Conservation (phyloP, 30 jellyfish, hydroid and myxozoan species). For the Cassiopea xamachana region DNA sequence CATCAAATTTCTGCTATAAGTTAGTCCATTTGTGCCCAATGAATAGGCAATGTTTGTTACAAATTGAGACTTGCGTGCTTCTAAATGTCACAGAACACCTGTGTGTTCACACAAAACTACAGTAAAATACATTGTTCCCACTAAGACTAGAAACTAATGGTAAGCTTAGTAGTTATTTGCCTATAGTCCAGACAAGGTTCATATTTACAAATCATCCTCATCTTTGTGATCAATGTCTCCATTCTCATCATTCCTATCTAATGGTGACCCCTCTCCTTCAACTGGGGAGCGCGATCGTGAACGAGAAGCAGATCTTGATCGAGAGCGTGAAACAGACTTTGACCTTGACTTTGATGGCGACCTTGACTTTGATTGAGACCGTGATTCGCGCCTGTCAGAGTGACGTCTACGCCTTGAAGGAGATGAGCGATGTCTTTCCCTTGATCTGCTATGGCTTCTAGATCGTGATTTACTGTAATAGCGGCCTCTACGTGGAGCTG, state of each 20-base stretch:
- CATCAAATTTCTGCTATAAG: too few species aligned
- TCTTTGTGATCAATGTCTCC: conserved; percentile 62
- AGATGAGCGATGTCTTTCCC: conserved; percentile 62
- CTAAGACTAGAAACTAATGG: too few species aligned
- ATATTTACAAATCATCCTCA: conserved; percentile 16
- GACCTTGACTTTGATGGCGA: conserved; percentile 67
- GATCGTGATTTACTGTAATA: conserved; percentile 71
- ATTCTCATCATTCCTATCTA: conserved; percentile 44
- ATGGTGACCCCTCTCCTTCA: conserved; percentile 61
- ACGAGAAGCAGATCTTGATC: conserved; percentile 75
- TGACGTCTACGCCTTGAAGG: conserved; percentile 43
- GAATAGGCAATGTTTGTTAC: too few species aligned
- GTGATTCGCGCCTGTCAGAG: conserved; percentile 63
- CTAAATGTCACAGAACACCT: too few species aligned
- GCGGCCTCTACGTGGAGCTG: conserved; percentile 74
- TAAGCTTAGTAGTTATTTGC: too few species aligned
- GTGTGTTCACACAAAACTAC: too few species aligned
- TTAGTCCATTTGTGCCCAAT: too few species aligned
- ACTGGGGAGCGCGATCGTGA: conserved; percentile 55
- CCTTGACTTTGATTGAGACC: conserved; percentile 81
- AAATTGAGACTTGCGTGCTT: too few species aligned
- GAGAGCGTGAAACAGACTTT: conserved; percentile 56
- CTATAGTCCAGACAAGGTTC: too few species aligned
- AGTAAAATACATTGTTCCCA: too few species aligned
- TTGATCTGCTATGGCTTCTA: conserved; percentile 71